Base-by-base conservation (phyloP, 2,888 invertebrate genomes). In the Nesidiocoris tenuis region DNA sequence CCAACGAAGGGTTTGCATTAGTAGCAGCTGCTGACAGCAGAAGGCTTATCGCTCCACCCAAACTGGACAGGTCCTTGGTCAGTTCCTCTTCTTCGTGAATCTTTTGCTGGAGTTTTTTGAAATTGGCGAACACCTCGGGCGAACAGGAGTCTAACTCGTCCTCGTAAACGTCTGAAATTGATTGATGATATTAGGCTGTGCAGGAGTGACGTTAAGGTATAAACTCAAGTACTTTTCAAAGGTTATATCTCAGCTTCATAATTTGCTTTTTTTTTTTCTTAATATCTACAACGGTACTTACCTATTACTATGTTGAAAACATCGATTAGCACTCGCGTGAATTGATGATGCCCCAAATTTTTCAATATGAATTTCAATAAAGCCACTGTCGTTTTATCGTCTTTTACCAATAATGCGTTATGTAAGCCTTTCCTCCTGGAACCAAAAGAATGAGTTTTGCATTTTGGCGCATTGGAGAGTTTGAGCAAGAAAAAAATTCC, bases 351-450 rank as follows among this genome's bases (percentile, higher is more conserved):
- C 54, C 91, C 89, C 68, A 96, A 86, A 82, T 90, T 86, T 77
- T 86, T 88, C 79, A 87, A 87, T n/a, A 96, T 85, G 83, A 95
- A 98, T 77, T 88, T 87, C 7, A 96, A 83, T 75, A 97, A 85
- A 76, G 85, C 84, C 3, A 86, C 84, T 24, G 95, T 84, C 0
- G 89, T 87, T 79, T 88, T 88, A 67, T 90, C 89, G 76, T 89
- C 87, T 76, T 94, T 86, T 9, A 68, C 55, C 61, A 88, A 87
- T 61, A 97, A 84, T 0, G 96, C 95, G 78, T 89, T 87, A 81
- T 87, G 86, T 19, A 98, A 84, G 0, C 91, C 93, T 82, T 91
- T 90, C 74, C 96, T 87, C 81, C 93, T 83, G 78, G 79, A 80
- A 80, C 54, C 61, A 75, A 68, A n/a, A 65, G 1, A 16, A n/a